Evolutionary conservation across 92 coral and sea anemone species (phyloP).

Genomic region (Anthopleura xanthogrammica): DNA sequence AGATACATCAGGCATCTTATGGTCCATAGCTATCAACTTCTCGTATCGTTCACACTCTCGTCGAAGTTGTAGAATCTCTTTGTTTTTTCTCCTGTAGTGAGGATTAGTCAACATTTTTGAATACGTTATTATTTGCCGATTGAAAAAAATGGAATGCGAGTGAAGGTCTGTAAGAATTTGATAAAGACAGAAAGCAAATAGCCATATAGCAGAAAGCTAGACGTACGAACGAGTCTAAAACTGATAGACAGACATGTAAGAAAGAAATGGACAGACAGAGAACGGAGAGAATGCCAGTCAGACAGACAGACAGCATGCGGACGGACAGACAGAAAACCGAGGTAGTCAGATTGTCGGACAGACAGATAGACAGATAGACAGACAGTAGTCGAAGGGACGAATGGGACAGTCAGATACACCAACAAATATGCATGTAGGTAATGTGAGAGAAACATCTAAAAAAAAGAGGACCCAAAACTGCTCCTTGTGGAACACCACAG

Average conservation of each 20-base stretch:
- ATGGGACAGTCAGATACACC: not conserved
- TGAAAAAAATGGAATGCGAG: too few species aligned
- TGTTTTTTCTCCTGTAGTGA: conserved; percentile 24
- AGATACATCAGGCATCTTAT: conserved; percentile 24
- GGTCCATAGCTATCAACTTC: conserved; percentile 26
- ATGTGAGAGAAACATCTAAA: not conserved
- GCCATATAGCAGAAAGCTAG: too few species aligned
- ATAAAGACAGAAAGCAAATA: too few species aligned
- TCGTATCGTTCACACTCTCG: conserved; percentile 37
- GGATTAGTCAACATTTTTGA: too few species aligned
- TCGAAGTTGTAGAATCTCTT: conserved; percentile 16
- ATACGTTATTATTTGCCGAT: too few species aligned
- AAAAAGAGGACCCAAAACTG: too few species aligned
- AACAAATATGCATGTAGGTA: not conserved
- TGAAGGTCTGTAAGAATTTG: too few species aligned
- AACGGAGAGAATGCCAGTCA: not conserved
- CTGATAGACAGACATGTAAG: too few species aligned
- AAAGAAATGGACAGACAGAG: not conserved
- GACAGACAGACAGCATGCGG: not conserved
- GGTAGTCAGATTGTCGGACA: not conserved
- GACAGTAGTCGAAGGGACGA: not conserved
- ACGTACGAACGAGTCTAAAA: too few species aligned
- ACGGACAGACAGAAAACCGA: not conserved
- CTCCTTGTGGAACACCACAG: too few species aligned
- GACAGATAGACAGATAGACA: not conserved